Base-by-base conservation (phyloP, 2,113 vertebrate species). In the Elephas maximus region DNA sequence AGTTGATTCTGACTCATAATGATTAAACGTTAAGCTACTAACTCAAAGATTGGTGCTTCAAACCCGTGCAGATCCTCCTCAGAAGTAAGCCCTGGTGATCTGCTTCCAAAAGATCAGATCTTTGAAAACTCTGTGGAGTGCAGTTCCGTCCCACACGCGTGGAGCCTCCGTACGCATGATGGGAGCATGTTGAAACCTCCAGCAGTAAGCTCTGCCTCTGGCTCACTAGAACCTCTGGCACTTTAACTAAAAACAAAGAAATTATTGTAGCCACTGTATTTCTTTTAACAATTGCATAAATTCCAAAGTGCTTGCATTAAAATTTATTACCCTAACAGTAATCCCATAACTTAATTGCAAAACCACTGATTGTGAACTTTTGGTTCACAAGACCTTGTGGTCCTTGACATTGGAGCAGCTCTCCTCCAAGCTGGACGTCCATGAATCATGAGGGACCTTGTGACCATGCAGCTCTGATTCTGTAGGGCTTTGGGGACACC, bases 171-270 rank as follows among this genome's bases (percentile, higher is more conserved):
- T 62, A 21, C 2, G 30, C 15, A 28, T 15, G 30, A 33, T 1
- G 26, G 6, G 30, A 14, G 0, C 4, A 18, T 44, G 48, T 1
- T 14, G 28, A 53, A 37, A 57, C 3, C 6, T 7, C 4, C 15
- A 24, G 48, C 4, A 6, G 0, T 17, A 11, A 0, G 26, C 9
- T 37, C 10, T 1, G 0, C 8, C 20, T 28, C 6, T 23, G 9
- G 90, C 5, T 67, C 53, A 15, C 1, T 17, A 8, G 20, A 73
- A 14, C 41, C 48, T 11, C 24, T 65, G 51, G 6, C 0, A 2
- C 9, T n/a, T 92, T 81, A 73, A 28, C 30, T 48, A 37, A 87
- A 81, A 92, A n/a, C 5, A 20, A 8, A 51, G 21, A 9, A 71
- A 48, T 23, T 63, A 10, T 44, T 26, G 30, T n/a, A 48, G 6